phyloP scores from a whole-genome alignment of 2,797 vertebrate species.

The Spinibarbus caldwelli region DNA sequence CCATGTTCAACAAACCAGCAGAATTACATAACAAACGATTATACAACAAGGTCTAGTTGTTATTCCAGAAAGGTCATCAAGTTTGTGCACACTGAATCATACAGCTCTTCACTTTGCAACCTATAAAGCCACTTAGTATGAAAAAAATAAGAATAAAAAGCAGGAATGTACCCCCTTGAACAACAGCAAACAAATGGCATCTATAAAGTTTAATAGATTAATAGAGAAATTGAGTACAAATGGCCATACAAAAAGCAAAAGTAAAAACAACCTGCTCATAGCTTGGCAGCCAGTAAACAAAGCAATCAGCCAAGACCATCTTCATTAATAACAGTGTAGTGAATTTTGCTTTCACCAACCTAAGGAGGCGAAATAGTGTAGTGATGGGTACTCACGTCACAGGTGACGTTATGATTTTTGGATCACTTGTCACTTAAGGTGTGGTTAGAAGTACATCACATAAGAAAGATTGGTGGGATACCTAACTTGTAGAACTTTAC shows the following conservation, averaged over 20 bases:
- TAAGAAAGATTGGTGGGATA: no score
- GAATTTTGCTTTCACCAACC: no score
- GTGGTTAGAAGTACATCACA: no score
- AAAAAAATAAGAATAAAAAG: background rate
- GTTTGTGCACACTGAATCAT: slow-evolving; percentile 5
- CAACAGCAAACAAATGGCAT: background rate
- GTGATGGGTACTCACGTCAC: no score
- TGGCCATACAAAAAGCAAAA: background rate
- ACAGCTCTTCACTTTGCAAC: slow-evolving; percentile 23
- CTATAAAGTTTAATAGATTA: background rate
- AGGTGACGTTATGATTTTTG: no score
- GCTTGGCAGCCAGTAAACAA: slow-evolving; percentile 52
- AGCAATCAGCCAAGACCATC: slow-evolving; percentile 81
- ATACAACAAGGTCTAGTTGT: slow-evolving; percentile 26
- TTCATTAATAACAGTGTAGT: slow-evolving; percentile 77
- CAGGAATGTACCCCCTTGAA: background rate
- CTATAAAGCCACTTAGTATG: slow-evolving; percentile 13
- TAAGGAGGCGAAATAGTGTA: no score
- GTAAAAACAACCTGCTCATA: background rate
- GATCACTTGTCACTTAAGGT: no score
- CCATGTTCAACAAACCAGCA: slow-evolving; percentile 31
- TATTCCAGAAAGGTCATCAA: slow-evolving; percentile 39
- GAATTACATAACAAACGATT: slow-evolving; percentile 38
- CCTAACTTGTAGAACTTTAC: no score
- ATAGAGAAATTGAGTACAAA: background rate